These are phyloP conservation scores for Cerceris rybyensis DNA, from an alignment of 2,888 invertebrate genomes.

Conservation along the genomic window DNA sequence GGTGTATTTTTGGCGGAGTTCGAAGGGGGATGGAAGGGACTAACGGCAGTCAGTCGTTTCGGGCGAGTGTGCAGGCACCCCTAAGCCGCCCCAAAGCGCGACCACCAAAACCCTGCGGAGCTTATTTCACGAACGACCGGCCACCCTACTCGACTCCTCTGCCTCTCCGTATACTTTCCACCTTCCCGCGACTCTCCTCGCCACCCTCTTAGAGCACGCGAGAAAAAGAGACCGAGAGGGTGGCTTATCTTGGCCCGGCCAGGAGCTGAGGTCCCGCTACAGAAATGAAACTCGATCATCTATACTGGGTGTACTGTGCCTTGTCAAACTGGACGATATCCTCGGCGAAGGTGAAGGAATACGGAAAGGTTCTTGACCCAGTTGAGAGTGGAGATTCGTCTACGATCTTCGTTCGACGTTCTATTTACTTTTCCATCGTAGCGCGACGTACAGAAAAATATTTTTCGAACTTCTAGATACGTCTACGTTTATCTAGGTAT, in stretches of 20 bases:
- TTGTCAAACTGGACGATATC: conserved; percentile 23
- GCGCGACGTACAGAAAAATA: too few species aligned
- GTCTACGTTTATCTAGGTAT: too few species aligned
- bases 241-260: conserved; percentile 76
- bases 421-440: background rate
- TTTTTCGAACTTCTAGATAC: too few species aligned
- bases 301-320: conserved; percentile 60
- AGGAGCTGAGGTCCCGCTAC: conserved; percentile 66
- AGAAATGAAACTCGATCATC: conserved; percentile 69
- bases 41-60: conserved; percentile 66
- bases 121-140: conserved; percentile 78
- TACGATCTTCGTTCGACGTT: background rate
- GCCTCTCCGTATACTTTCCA: conserved; percentile 61
- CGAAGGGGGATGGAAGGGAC: conserved; percentile 43
- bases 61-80: conserved; percentile 65
- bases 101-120: conserved; percentile 80
- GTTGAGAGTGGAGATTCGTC: background rate
- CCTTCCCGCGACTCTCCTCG: conserved; percentile 30
- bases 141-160: conserved; percentile 65
- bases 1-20: conserved; percentile 65
- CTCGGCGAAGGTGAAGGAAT: background rate
- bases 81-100: conserved; percentile 79
- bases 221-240: conserved; percentile 68
- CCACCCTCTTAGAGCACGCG: conserved; percentile 48
- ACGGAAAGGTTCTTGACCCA: background rate